Conservation (phyloP, 2,113 vertebrate genomes). For the Cyanoliseus patagonus region DNA sequence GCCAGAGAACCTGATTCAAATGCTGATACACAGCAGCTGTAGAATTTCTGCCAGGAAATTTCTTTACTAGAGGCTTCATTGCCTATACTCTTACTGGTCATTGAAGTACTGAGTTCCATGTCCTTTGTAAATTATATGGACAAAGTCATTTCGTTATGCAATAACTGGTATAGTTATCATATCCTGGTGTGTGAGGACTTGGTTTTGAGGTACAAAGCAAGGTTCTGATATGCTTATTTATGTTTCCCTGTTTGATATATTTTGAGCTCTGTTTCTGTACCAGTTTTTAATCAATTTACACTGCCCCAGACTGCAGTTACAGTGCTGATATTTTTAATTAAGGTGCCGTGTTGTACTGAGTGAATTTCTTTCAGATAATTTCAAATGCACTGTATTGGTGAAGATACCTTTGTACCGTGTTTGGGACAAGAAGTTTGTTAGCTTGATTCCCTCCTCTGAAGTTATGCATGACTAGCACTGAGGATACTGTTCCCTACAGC, state of each 20-base stretch:
- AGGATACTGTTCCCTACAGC: background rate
- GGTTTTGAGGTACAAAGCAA: background rate
- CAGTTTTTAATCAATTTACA: background rate
- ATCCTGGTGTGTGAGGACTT: background rate
- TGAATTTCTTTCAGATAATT: background rate
- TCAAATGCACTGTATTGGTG: background rate
- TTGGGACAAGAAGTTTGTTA: background rate
- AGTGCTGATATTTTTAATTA: background rate
- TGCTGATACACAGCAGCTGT: background rate
- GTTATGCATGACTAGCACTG: fast-evolving
- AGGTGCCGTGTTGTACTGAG: background rate
- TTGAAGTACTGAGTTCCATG: background rate
- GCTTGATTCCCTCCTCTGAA: background rate
- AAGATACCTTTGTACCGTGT: background rate
- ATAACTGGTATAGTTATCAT: background rate
- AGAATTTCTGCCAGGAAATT: background rate
- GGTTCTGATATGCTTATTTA: background rate
- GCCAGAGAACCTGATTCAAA: background rate
- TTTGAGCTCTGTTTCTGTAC: background rate
- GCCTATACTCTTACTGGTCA: background rate
- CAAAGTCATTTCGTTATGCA: background rate
- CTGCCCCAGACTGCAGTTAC: background rate
- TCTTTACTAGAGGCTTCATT: background rate
- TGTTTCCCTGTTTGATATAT: background rate
- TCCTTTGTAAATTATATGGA: background rate